phyloP scores from a whole-genome alignment of 2,113 vertebrate species.

The Ginglymostoma cirratum region DNA sequence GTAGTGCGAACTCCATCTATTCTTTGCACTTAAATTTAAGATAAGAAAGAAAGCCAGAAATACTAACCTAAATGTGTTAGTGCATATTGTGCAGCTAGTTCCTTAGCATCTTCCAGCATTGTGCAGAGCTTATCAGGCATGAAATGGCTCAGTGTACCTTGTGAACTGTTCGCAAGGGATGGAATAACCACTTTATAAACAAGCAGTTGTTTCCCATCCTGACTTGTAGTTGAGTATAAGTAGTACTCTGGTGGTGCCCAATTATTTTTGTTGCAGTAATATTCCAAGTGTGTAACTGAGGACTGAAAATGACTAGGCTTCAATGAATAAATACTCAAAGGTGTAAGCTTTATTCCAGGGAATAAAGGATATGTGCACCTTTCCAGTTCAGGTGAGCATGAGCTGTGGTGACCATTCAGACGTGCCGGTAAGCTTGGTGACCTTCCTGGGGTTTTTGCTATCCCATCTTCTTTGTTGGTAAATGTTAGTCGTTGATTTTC shows the following conservation, averaged over 20 bases:
- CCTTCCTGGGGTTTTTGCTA: constrained; percentile 52
- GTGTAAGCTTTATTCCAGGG: constrained; percentile 70
- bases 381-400: constrained; percentile 57
- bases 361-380: constrained; percentile 64
- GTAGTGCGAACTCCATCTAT: background rate
- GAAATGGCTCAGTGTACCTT: constrained; percentile 64
- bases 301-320: constrained; percentile 77
- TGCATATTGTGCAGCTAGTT: constrained; percentile 78
- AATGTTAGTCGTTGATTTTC: constrained; percentile 53
- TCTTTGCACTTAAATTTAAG: background rate
- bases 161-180: constrained; percentile 58
- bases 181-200: constrained; percentile 75
- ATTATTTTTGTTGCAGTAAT: constrained; percentile 77
- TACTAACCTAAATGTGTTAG: constrained; percentile 75
- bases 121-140: constrained; percentile 81
- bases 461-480: constrained; percentile 60
- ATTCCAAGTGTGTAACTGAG: constrained; percentile 78
- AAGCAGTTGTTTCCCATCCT: constrained; percentile 67
- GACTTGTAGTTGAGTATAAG: constrained; percentile 73
- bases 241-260: constrained; percentile 81
- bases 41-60: background rate
- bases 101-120: constrained; percentile 81
- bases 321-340: constrained; percentile 71
- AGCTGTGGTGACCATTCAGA: constrained; percentile 60
- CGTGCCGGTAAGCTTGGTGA: constrained; percentile 49